Evolutionary conservation across 2,113 vertebrate species (phyloP).

Genomic region (Carassius auratus): DNA sequence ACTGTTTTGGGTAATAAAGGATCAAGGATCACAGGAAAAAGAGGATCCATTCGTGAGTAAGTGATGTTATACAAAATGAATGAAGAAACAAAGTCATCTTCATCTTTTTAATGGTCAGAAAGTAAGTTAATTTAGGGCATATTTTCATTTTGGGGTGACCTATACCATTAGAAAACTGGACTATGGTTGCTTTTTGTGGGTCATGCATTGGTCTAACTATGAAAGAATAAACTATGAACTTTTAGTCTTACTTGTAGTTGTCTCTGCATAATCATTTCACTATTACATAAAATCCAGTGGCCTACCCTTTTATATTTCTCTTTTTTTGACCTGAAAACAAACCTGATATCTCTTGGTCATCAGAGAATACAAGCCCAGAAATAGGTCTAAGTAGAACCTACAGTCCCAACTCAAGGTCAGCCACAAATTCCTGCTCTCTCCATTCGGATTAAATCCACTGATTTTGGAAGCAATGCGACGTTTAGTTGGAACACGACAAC

Average conservation of each 20-base stretch:
- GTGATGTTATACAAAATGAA: neutral
- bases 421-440: conserved; percentile 27
- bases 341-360: conserved; percentile 49
- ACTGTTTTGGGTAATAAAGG: neutral
- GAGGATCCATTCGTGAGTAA: neutral
- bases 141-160: too few species aligned
- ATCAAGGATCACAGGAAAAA: too few species aligned
- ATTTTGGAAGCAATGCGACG: neutral
- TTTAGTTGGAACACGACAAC: neutral
- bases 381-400: conserved; percentile 52
- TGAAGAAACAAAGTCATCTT: neutral
- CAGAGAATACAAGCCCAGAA: conserved; percentile 57
- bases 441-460: neutral
- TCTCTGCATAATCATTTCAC: neutral
- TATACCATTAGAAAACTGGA: too few species aligned
- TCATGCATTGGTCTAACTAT: neutral
- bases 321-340: conserved; percentile 21
- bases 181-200: too few species aligned
- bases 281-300: neutral
- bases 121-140: too few species aligned
- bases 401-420: conserved; percentile 53
- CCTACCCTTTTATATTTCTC: conserved; percentile 24
- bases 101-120: too few species aligned
- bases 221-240: neutral
- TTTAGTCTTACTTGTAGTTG: neutral